Base-by-base conservation (phyloP, 2,113 vertebrate species). In the Rissa tridactyla region DNA sequence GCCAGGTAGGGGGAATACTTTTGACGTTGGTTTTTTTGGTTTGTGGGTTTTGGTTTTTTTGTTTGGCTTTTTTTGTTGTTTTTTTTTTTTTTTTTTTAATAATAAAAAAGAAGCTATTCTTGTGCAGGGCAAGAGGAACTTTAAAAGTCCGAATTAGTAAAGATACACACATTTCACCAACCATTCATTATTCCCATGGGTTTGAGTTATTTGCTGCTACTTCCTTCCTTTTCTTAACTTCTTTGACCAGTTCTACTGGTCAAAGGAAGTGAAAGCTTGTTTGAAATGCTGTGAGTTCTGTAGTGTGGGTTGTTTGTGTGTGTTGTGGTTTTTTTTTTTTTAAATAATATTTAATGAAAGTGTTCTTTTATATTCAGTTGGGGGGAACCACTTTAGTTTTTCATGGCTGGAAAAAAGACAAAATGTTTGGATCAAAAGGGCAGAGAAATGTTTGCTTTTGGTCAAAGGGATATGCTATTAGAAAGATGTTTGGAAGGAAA, bases 401-500 rank as follows among this genome's bases (percentile, higher is more conserved):
- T 95, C 34, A 44, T 21, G 6, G 38, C 54, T 92, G 26, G 12
- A 77, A 88, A 71, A 84, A 85, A 49, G 66, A 77, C 46, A 85
- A 76, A 89, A 80, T 46, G 15, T 60, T 87, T 85, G 51, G 46
- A 76, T 85, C 42, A 70, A 88, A 94, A 92, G 62, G 66, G 32
- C 58, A 94, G 54, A 84, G 21, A 90, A 92, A 82, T 77, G 40
- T 57, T 96, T 95, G 60, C 61, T 86, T 87, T 92, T 88, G 62
- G 77, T 89, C 70, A 66, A 93, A 91, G 34, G 21, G 36, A 29
- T 87, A 72, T 46, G 54, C 73, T 82, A 58, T 95, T 94, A 91
- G 72, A 93, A 96, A 90, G 68, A 72, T 58, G 19, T 85, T 92
- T 91, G 44, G 61, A 77, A 88, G 51, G n/a, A 88, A 94, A 68